Evolutionary conservation across 2,888 invertebrate species (phyloP), one percentile per base, ranked within the genome.

Genomic region (Aricia artaxerxes): DNA sequence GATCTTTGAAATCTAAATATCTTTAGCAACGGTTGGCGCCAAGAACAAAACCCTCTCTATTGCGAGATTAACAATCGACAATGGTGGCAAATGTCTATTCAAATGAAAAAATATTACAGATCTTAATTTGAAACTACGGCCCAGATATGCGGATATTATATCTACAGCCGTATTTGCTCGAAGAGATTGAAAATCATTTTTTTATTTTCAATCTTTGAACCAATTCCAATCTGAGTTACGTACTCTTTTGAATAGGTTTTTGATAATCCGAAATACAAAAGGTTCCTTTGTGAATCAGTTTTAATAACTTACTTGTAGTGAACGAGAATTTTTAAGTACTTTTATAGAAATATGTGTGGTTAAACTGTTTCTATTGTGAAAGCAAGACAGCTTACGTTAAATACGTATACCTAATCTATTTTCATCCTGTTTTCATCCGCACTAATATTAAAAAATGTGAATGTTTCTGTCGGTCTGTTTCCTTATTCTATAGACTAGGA

Each of bases 131-230:
- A 76, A 76, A 57, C 76, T 53, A 53, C 76, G 35, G 49, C 35
- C 31, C 53, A 76, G 13, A 31, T 76, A 49, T 49, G 53, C 16
- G 16, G 35, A 53, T 57, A 76, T 57, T 53, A 76, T 76, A 76
- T 53, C 44, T 35, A 16, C 49, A 75, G 44, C 3, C 76, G 76
- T 57, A 57, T 76, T 76, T 57, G 76, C 53, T 35, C 76, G 76
- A 57, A 57, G 35, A 76, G 57, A 76, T 76, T 76, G 76, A 76
- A 76, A 76, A 57, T 35, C 49, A 31, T 31, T 76, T 76, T 76
- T 76, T 76, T 76, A 76, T 76, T 57, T 76, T 31, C 76, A 35
- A 53, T 76, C 76, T 76, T 49, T 31, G 57, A 53, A 76, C 76
- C 76, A 76, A 57, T 76, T 76, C 76, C 76, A 57, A 76, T 76